Conservation (phyloP, 2,113 vertebrate species). For the Philantomba maxwellii region DNA sequence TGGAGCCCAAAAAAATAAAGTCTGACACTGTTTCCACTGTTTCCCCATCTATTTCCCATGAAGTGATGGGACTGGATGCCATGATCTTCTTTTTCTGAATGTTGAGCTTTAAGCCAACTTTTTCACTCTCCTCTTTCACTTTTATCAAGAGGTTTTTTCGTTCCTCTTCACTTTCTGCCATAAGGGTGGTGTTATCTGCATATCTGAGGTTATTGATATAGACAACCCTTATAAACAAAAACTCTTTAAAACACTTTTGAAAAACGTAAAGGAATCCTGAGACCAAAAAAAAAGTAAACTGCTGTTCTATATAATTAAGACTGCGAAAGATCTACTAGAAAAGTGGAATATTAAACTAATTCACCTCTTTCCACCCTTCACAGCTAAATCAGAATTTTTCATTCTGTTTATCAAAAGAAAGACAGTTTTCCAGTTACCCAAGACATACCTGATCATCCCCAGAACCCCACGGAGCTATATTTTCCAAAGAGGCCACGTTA, state of each 20-base stretch:
- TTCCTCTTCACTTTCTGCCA: no score
- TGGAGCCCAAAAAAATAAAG: no score
- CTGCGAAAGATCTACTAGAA: not conserved
- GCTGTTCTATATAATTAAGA: not conserved
- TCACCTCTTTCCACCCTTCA: not conserved
- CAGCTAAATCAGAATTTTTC: not conserved
- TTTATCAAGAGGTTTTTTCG: no score
- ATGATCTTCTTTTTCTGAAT: no score
- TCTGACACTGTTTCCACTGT: no score
- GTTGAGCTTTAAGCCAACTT: no score
- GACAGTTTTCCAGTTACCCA: not conserved
- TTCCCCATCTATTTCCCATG: no score
- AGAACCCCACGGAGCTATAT: not conserved
- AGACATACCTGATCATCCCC: slow-evolving; percentile 38
- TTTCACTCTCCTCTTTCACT: no score
- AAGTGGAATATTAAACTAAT: not conserved
- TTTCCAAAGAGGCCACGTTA: not conserved
- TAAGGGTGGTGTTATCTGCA: no score
- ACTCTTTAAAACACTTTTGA: not conserved
- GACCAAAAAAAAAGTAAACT: not conserved
- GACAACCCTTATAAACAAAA: not conserved
- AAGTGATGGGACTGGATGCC: no score
- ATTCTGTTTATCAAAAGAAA: not conserved
- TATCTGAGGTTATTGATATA: not conserved
- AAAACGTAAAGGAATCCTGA: not conserved